phyloP scores from a whole-genome alignment of 2,113 vertebrate genomes.

The Thalassoma bifasciatum region DNA sequence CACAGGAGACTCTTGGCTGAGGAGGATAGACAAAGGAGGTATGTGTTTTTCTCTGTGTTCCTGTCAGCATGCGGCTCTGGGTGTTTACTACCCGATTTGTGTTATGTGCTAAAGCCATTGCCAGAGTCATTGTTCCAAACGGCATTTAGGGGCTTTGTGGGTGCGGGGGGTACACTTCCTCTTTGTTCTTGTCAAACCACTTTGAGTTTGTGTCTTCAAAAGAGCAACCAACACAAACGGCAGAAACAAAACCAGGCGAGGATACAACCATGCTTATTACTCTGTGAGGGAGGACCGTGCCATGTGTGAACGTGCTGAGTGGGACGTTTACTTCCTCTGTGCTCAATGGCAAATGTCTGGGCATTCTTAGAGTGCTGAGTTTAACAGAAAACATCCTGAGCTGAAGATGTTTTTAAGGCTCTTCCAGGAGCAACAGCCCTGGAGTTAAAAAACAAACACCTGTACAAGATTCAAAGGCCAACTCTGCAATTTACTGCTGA shows the following conservation, averaged over 20 bases:
- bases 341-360: not conserved
- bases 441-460: too few species aligned
- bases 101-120: conserved; percentile 10
- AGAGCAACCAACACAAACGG: not conserved
- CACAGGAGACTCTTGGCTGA: conserved; percentile 29
- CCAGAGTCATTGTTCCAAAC: conserved; percentile 13
- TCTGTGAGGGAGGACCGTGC: not conserved
- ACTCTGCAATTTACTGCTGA: too few species aligned
- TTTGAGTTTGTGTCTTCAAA: conserved; percentile 19
- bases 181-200: conserved; percentile 24
- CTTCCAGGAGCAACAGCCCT: too few species aligned
- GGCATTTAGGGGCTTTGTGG: conserved; percentile 1
- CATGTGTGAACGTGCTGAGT: not conserved
- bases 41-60: conserved; percentile 21
- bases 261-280: not conserved
- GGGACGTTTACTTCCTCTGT: not conserved
- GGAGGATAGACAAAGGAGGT: conserved; percentile 18
- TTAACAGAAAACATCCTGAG: too few species aligned
- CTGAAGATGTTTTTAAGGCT: too few species aligned
- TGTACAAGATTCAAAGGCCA: too few species aligned
- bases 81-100: conserved; percentile 8
- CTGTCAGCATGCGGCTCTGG: conserved; percentile 15
- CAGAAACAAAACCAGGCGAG: not conserved
- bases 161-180: not conserved
- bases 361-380: not conserved